Evolutionary conservation across 2,113 vertebrate genomes (phyloP).

Genomic region (Collichthys lucidus): DNA sequence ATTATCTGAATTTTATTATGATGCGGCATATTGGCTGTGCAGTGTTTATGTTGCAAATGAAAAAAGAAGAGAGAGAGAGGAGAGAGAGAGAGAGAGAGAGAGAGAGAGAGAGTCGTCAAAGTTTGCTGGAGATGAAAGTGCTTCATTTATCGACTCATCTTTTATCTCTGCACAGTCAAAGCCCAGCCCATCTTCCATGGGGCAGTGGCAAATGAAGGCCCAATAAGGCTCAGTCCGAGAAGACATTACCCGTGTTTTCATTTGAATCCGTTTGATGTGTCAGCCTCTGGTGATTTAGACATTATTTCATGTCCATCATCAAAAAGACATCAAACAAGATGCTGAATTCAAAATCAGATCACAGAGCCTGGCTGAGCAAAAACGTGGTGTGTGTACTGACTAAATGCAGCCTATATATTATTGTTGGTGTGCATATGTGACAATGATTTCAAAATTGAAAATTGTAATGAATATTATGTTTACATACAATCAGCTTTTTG

Average conservation of each 20-base stretch:
- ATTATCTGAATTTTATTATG: constrained; percentile 59
- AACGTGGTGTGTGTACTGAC: constrained; percentile 22
- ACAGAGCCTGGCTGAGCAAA: constrained; percentile 42
- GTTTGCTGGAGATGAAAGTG: constrained; percentile 76
- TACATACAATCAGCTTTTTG: constrained; percentile 33
- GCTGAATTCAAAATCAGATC: constrained; percentile 74
- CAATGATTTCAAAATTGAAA: constrained; percentile 23
- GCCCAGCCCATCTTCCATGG: constrained; percentile 56
- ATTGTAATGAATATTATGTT: constrained; percentile 41
- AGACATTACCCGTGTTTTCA: constrained; percentile 79
- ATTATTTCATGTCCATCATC: constrained; percentile 83
- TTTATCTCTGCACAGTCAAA: constrained; percentile 68
- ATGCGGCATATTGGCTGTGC: constrained; percentile 54
- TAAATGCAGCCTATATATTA: constrained; percentile 21
- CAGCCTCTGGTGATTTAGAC: constrained; percentile 79
- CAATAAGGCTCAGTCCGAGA: constrained; percentile 66
- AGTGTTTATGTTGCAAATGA: constrained; percentile 65
- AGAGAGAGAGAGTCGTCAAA: constrained; percentile 34
- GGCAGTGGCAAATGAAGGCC: constrained; percentile 71
- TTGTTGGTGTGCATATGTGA: background rate
- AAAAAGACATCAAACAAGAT: constrained; percentile 82
- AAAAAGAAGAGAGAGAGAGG: background rate
- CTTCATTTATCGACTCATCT: constrained; percentile 74
- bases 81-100: no score
- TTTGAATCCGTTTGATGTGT: constrained; percentile 78